phyloP scores from a whole-genome alignment of 2,113 vertebrate species.

The Cettia cetti region DNA sequence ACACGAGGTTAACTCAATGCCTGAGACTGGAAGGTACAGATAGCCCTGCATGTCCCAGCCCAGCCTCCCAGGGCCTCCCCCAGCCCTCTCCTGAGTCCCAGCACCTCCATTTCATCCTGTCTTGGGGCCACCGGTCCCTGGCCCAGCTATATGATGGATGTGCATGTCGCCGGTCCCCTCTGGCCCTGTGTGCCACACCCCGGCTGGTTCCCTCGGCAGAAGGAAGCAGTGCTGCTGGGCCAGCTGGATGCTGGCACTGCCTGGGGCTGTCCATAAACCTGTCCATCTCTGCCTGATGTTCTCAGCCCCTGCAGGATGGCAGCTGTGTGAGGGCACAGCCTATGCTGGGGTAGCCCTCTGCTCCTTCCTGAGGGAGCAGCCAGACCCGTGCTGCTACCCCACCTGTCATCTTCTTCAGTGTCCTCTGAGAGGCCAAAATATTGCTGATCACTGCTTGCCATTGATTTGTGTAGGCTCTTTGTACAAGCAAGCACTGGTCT shows the following conservation, averaged over 20 bases:
- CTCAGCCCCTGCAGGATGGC: neutral
- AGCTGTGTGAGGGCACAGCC: accelerated
- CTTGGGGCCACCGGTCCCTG: accelerated
- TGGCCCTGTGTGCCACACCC: neutral
- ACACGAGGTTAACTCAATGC: accelerated
- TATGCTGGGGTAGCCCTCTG: accelerated
- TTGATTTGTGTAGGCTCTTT: accelerated
- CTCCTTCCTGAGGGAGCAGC: neutral
- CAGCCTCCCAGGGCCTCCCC: neutral
- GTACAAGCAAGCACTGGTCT: neutral
- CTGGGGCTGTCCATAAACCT: accelerated
- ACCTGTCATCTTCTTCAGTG: accelerated
- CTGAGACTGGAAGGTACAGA: neutral
- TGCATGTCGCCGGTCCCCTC: neutral
- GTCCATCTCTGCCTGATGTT: accelerated
- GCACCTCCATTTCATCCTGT: neutral
- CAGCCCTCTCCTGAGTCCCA: neutral
- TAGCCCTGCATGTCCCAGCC: too few species aligned
- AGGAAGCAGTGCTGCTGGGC: neutral
- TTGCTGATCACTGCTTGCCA: neutral
- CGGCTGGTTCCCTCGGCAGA: accelerated
- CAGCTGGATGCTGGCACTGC: neutral
- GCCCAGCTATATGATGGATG: accelerated
- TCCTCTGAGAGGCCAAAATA: neutral
- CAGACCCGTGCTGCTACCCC: neutral